These are phyloP conservation scores for Zosterops japonicus DNA, from an alignment of 2,113 vertebrate genomes.

Conservation along the genomic window DNA sequence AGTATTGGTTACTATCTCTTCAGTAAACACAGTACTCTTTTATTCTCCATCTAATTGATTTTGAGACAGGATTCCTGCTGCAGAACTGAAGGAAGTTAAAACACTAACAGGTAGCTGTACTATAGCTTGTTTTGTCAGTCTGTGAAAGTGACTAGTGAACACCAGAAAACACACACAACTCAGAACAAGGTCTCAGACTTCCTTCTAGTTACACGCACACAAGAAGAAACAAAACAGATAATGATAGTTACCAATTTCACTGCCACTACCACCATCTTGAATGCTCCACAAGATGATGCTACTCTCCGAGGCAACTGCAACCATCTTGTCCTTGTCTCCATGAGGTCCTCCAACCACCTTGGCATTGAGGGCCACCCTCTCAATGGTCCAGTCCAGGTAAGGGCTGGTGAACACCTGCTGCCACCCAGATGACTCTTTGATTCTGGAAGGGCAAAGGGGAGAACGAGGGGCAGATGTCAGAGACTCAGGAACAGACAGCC, in stretches of 20 bases:
- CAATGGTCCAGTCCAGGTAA: slow-evolving; percentile 91
- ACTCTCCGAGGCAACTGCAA: slow-evolving; percentile 91
- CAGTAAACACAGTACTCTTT: neutral
- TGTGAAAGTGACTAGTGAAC: neutral
- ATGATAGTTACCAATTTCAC: slow-evolving; percentile 85
- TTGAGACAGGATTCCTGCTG: neutral
- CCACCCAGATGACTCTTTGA: slow-evolving; percentile 98
- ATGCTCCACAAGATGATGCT: slow-evolving; percentile 97
- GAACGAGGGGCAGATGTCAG: neutral
- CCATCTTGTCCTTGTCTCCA: slow-evolving; percentile 99
- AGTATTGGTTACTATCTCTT: neutral
- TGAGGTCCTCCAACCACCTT: slow-evolving; percentile 97
- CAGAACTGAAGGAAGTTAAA: neutral
- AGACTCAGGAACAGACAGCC: neutral
- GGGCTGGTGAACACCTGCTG: slow-evolving; percentile 97
- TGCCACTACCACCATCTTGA: slow-evolving; percentile 93
- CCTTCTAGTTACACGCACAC: neutral
- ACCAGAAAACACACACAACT: neutral
- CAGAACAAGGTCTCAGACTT: neutral
- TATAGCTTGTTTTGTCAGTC: neutral
- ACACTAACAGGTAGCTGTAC: neutral
- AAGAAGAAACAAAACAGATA: neutral
- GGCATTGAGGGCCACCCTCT: slow-evolving; percentile 94
- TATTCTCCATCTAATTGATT: neutral
- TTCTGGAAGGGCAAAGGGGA: slow-evolving; percentile 71